Base-by-base conservation (phyloP, 2,797 vertebrate genomes). In the Tenualosa thibaudeaui region DNA sequence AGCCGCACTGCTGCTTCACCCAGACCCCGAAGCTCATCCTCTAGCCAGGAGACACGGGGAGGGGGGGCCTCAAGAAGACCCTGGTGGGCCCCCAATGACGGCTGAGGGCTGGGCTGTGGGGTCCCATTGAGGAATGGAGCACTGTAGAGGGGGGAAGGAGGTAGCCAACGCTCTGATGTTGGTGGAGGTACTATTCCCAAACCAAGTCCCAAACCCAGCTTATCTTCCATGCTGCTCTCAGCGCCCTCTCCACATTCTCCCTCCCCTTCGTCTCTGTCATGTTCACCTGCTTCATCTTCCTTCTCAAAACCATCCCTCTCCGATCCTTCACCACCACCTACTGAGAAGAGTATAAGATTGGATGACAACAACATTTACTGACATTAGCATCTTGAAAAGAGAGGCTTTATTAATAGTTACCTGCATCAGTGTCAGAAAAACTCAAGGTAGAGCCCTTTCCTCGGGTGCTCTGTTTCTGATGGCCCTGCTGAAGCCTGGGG, bases 111-210 rank as follows among this genome's bases (percentile, higher is more conserved):
- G 49, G 95, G 94, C 87, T 95, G 95, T 1, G 95, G 95, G 83
- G 94, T 96, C 50, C 95, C 95, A 17, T 96, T 96, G 19, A 96
- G 92, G 83, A 96, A 96, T 58, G 95, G 95, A 46, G 95, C 95
- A 43, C 95, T 96, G 89, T 96, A 96, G 31, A 96, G 94, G 0
- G 95, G 95, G 19, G 95, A 96, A 84, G 96, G 96, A 86, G 96
- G 96, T 60, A 96, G 91, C 96, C 96, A 96, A 84, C 96, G 91
- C 83, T 96, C 96, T 31, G 96, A 96, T 17, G 95, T 91, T 31
- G 96, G 94, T 0, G 95, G 95, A 0, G 95, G 94, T 87, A 94
- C 96, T 82, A 96, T 95, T 83, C 95, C 95, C 50, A 96, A 86
- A 81, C 95, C 94, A 0, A 96, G 90, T 43, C 94, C 94, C 89